These are phyloP conservation scores for Dicrostonyx torquatus DNA, from an alignment of 2,797 vertebrate species.

Conservation along the genomic window DNA sequence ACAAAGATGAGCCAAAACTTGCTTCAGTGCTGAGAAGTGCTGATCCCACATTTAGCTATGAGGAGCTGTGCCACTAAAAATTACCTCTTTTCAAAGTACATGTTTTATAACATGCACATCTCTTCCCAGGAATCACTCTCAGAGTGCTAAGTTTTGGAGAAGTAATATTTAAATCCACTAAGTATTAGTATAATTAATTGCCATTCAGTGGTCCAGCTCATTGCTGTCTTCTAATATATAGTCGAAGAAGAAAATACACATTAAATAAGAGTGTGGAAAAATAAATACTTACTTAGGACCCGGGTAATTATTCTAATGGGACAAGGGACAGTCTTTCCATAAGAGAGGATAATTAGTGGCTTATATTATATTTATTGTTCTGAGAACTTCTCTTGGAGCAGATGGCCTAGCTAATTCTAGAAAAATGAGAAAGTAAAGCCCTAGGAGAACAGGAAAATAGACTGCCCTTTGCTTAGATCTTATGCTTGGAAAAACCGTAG, in stretches of 20 bases:
- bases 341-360: background rate
- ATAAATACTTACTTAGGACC: slow-evolving; percentile 30
- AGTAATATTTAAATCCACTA: slow-evolving; percentile 5
- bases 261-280: slow-evolving; percentile 6
- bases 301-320: background rate
- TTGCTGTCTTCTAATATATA: background rate
- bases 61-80: background rate
- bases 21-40: background rate
- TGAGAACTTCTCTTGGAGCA: background rate
- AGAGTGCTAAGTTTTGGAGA: slow-evolving; percentile 10
- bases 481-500: background rate
- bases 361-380: background rate
- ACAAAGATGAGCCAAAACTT: background rate
- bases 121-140: background rate
- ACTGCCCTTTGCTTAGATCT: background rate
- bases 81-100: slow-evolving; percentile 15
- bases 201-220: background rate
- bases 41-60: background rate
- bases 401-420: background rate
- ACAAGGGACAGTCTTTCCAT: background rate
- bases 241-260: background rate
- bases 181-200: background rate
- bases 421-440: slow-evolving; percentile 6
- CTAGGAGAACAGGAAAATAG: background rate
- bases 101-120: background rate